Evolutionary conservation across 1,140 invertebrate species (phyloP).

Genomic region (Penaeus chinensis): DNA sequence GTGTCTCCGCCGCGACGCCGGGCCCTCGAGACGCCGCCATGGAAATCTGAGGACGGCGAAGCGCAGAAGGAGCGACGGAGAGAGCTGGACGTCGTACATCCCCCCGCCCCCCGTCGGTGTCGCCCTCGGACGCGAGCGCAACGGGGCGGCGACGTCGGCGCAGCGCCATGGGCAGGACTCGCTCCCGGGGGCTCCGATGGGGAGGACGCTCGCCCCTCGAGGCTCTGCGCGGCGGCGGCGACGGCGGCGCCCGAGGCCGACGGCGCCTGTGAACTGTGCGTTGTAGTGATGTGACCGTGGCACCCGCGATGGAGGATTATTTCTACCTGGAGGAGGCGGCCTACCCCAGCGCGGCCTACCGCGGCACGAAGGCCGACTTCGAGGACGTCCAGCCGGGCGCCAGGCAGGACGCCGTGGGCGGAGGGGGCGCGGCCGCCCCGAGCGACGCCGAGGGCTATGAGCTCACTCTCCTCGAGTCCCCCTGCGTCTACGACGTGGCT

Average conservation of each 20-base stretch:
- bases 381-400: not conserved
- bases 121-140: no score
- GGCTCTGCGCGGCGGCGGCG: conserved; percentile 17
- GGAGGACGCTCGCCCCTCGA: conserved; percentile 24
- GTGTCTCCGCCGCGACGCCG: not conserved
- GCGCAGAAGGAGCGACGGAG: no score
- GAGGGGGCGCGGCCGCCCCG: not conserved
- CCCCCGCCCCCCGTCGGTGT: no score
- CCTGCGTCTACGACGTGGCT: conserved; percentile 38
- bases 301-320: conserved; percentile 48
- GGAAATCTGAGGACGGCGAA: not conserved
- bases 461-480: conserved; percentile 47
- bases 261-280: not conserved
- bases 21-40: no score
- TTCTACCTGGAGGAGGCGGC: conserved; percentile 54
- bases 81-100: not conserved
- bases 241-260: conserved; percentile 22
- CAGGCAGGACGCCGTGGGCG: not conserved
- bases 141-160: no score
- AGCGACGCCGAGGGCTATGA: conserved; percentile 35
- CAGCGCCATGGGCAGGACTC: not conserved
- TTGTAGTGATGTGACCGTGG: conserved; percentile 1
- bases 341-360: conserved; percentile 39
- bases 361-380: conserved; percentile 24
- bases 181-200: not conserved